Conservation (phyloP, 2,113 vertebrate genomes). For the Theristicus caerulescens region DNA sequence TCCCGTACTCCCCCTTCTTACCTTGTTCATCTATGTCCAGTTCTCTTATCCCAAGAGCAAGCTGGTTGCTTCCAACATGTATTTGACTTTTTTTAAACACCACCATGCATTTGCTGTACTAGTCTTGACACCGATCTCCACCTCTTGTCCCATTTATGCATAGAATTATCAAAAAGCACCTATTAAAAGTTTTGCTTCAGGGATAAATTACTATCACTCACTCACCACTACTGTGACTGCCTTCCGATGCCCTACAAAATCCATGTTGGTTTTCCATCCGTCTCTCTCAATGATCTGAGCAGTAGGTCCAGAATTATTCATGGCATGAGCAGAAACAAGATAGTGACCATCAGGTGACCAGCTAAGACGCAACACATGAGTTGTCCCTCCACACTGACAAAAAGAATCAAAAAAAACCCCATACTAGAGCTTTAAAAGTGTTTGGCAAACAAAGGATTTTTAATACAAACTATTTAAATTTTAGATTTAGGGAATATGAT, state of each 20-base stretch:
- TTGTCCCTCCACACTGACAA: constrained; percentile 93
- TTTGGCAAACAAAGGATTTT: not conserved
- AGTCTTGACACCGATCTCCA: not conserved
- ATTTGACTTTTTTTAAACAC: not conserved
- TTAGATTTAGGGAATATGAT: not conserved
- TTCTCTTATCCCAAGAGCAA: not conserved
- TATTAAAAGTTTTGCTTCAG: not conserved
- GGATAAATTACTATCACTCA: not conserved
- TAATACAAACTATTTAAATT: not conserved
- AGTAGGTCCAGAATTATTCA: constrained; percentile 99
- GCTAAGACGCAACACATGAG: constrained; percentile 94
- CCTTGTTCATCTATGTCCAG: not conserved
- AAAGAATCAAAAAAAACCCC: not conserved
- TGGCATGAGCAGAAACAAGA: constrained; percentile 96
- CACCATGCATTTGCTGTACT: not conserved
- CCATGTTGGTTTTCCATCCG: constrained; percentile 99
- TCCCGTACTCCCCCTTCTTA: not conserved
- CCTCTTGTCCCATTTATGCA: not conserved
- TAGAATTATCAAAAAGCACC: not conserved
- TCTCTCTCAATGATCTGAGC: constrained; percentile 98
- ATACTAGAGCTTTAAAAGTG: not conserved
- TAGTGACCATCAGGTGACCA: constrained; percentile 99
- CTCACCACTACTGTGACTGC: constrained; percentile 97
- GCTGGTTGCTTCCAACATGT: not conserved
- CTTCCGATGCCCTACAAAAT: constrained; percentile 97